Evolutionary conservation across 2,797 vertebrate genomes (phyloP).

Genomic region (Sphaeramia orbicularis): DNA sequence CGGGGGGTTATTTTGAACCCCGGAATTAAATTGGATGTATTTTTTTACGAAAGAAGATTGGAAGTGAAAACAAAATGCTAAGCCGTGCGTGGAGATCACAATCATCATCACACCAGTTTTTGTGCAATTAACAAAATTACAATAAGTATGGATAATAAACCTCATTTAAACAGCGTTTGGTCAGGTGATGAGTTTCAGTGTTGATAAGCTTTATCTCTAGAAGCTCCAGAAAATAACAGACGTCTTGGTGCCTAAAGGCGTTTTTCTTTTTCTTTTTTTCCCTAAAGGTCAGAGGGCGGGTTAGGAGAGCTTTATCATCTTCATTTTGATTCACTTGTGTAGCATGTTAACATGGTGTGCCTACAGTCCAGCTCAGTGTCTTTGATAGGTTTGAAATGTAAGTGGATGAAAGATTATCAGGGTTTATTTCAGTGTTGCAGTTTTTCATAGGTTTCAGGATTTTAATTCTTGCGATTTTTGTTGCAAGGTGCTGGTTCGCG

Average conservation of each 20-base stretch:
- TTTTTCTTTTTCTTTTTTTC: constrained; percentile 10
- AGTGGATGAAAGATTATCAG: constrained; percentile 27
- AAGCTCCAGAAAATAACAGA: constrained; percentile 23
- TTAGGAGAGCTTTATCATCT: constrained; percentile 22
- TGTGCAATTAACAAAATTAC: constrained; percentile 32
- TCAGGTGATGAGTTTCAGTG: constrained; percentile 40
- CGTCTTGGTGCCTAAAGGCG: constrained; percentile 26
- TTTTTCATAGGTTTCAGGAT: constrained; percentile 32
- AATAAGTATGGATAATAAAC: constrained; percentile 39
- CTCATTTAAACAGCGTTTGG: constrained; percentile 44
- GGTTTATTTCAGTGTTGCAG: constrained; percentile 21
- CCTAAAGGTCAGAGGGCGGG: constrained; percentile 41
- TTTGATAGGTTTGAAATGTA: constrained; percentile 23
- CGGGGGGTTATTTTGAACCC: constrained; percentile 38
- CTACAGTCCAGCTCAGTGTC: constrained; percentile 38
- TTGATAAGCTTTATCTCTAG: constrained; percentile 35
- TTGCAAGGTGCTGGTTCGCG: constrained; percentile 45
- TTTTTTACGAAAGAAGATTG: constrained; percentile 66
- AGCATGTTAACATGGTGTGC: constrained; percentile 47
- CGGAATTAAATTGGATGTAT: constrained; percentile 57
- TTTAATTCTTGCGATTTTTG: constrained; percentile 39
- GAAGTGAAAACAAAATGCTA: constrained; percentile 27
- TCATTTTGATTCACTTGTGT: constrained; percentile 35
- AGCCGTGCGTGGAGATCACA: constrained; percentile 33
- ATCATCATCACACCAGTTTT: constrained; percentile 54